Evolutionary conservation across 2,113 vertebrate genomes (phyloP).

Genomic region (Pygoscelis antarcticus): DNA sequence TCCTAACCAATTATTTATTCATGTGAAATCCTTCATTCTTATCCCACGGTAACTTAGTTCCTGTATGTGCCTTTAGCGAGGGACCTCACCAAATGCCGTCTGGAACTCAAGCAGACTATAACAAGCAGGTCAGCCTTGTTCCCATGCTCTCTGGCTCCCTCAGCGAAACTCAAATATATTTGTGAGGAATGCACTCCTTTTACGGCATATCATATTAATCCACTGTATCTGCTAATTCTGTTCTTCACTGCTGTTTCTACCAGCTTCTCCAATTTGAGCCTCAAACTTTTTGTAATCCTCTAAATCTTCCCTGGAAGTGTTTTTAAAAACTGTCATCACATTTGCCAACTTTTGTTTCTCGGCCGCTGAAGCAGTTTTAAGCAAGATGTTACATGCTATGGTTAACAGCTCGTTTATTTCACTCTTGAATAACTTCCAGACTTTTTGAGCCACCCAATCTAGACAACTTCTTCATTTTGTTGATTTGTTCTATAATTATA

Average conservation of each 20-base stretch:
- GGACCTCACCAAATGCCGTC: background rate
- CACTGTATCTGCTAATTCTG: background rate
- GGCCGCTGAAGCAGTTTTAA: conserved; percentile 10
- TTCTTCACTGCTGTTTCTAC: background rate
- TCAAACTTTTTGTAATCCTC: conserved; percentile 9
- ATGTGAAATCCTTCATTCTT: background rate
- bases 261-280: background rate
- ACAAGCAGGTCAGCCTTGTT: conserved; percentile 26
- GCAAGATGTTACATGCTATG: conserved; percentile 37
- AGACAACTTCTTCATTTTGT: background rate
- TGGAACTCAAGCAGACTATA: conserved; percentile 1
- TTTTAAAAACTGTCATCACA: conserved; percentile 33
- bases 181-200: conserved; percentile 7
- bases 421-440: background rate
- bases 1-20: background rate
- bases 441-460: background rate
- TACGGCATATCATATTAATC: background rate
- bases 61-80: background rate
- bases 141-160: conserved; percentile 32
- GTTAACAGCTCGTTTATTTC: conserved; percentile 42
- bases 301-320: conserved; percentile 34
- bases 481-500: background rate
- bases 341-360: conserved; percentile 38
- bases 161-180: background rate
- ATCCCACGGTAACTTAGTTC: background rate